phyloP scores from a whole-genome alignment of 2,113 vertebrate species.

The Platichthys stellatus region DNA sequence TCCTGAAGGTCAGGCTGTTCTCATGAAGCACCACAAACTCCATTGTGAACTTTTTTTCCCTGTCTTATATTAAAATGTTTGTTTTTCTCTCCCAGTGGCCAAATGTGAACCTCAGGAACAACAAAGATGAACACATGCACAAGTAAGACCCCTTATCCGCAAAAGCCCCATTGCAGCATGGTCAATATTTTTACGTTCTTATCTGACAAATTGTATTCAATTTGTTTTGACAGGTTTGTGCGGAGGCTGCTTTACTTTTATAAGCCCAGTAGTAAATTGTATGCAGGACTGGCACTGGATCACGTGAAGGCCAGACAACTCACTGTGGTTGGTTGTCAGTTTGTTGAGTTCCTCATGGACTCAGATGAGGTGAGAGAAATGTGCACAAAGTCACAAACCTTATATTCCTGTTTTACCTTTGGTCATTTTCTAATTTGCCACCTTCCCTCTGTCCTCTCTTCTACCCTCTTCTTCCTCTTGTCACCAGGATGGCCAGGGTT shows the following conservation, averaged over 20 bases:
- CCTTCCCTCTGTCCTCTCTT: neutral
- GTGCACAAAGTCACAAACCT: neutral
- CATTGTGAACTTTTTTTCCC: neutral
- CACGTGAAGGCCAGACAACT: constrained; percentile 91
- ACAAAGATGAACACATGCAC: constrained; percentile 98
- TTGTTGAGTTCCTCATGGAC: constrained; percentile 95
- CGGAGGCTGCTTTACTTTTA: constrained; percentile 95
- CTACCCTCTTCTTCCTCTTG: neutral
- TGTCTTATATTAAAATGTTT: constrained; percentile 32
- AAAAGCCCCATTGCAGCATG: neutral
- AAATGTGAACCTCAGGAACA: constrained; percentile 95
- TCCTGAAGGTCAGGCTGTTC: constrained; percentile 89
- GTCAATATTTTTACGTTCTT: neutral
- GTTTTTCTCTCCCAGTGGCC: constrained; percentile 90
- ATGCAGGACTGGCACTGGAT: constrained; percentile 91
- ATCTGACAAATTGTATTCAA: neutral
- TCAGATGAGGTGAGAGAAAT: constrained; percentile 90
- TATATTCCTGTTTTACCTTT: neutral
- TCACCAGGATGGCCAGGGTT: constrained; percentile 91
- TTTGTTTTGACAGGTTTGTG: constrained; percentile 87
- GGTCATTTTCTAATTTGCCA: neutral
- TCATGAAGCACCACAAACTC: constrained; percentile 6
- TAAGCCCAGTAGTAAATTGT: constrained; percentile 96
- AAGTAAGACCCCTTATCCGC: constrained; percentile 81
- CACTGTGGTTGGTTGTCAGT: constrained; percentile 96